phyloP scores from a whole-genome alignment of 2,888 invertebrate species.

The Cantharis flavilabris region DNA sequence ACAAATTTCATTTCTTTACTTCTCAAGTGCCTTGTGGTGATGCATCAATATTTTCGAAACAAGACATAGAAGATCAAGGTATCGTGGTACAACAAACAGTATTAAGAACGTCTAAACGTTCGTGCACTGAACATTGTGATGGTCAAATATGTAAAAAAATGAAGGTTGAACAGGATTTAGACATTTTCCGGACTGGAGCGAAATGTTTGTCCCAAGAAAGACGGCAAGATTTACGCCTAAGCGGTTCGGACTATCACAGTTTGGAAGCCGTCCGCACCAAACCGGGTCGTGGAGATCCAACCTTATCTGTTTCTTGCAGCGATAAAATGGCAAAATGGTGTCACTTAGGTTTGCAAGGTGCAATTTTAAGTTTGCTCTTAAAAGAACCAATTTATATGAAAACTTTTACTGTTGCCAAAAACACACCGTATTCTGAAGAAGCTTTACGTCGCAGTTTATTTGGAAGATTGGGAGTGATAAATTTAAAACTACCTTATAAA shows the following conservation, averaged over 20 bases:
- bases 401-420: slow-evolving; percentile 72
- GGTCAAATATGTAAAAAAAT: neutral
- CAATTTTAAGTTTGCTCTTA: slow-evolving; percentile 72
- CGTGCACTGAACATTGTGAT: neutral
- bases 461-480: slow-evolving; percentile 46
- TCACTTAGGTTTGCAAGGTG: slow-evolving; percentile 83
- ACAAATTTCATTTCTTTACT: slow-evolving; percentile 82
- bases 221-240: slow-evolving; percentile 62
- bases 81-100: neutral
- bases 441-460: slow-evolving; percentile 58
- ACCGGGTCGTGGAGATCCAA: slow-evolving; percentile 88
- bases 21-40: slow-evolving; percentile 93
- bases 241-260: slow-evolving; percentile 69
- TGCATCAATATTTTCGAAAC: slow-evolving; percentile 80
- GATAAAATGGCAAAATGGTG: slow-evolving; percentile 94
- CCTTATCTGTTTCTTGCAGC: slow-evolving; percentile 89
- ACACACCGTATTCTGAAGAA: slow-evolving; percentile 64
- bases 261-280: slow-evolving; percentile 80
- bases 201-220: slow-evolving; percentile 69
- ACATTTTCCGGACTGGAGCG: slow-evolving; percentile 84
- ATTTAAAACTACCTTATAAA: slow-evolving; percentile 35
- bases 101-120: slow-evolving; percentile 9
- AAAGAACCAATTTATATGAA: slow-evolving; percentile 69
- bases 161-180: slow-evolving; percentile 33
- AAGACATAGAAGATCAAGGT: slow-evolving; percentile 44